phyloP scores from a whole-genome alignment of 1,140 invertebrate species.

The Olivierus martensii region DNA sequence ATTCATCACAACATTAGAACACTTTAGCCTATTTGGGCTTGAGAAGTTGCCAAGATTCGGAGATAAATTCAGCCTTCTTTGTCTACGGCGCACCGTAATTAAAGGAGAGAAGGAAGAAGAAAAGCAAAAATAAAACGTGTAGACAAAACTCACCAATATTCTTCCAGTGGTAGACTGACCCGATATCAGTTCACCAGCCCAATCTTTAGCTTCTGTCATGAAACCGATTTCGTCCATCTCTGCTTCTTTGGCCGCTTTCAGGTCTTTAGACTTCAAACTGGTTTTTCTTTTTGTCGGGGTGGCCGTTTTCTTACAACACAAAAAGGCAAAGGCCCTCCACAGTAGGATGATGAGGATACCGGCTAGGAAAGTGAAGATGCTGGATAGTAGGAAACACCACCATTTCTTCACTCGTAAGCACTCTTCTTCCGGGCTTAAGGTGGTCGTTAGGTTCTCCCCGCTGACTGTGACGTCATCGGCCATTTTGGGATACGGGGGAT shows the following conservation, averaged over 20 bases:
- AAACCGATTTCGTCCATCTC: slow-evolving; percentile 64
- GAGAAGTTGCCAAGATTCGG: no score
- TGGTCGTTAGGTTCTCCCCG: not conserved
- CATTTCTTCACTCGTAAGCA: slow-evolving; percentile 79
- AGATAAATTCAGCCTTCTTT: no score
- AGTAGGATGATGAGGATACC: slow-evolving; percentile 47
- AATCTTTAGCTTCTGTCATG: slow-evolving; percentile 98
- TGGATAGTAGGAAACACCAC: slow-evolving; percentile 92
- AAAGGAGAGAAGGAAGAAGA: not conserved
- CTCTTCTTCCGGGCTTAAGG: slow-evolving; percentile 23
- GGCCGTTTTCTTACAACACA: slow-evolving; percentile 70
- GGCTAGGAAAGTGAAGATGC: slow-evolving; percentile 87
- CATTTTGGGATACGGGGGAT: no score
- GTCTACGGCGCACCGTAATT: no score
- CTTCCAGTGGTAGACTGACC: slow-evolving; percentile 98
- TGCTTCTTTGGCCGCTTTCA: not conserved
- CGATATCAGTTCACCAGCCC: slow-evolving; percentile 99
- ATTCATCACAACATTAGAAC: no score
- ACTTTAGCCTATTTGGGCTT: no score
- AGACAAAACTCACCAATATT: slow-evolving; percentile 71
- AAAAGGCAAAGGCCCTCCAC: slow-evolving; percentile 76
- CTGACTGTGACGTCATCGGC: not conserved
- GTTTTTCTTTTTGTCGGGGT: slow-evolving; percentile 24
- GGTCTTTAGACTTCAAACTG: not conserved
- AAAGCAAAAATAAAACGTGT: not conserved